Conservation (phyloP, 2,797 vertebrate genomes). For the Coccyzus lansbergi region DNA sequence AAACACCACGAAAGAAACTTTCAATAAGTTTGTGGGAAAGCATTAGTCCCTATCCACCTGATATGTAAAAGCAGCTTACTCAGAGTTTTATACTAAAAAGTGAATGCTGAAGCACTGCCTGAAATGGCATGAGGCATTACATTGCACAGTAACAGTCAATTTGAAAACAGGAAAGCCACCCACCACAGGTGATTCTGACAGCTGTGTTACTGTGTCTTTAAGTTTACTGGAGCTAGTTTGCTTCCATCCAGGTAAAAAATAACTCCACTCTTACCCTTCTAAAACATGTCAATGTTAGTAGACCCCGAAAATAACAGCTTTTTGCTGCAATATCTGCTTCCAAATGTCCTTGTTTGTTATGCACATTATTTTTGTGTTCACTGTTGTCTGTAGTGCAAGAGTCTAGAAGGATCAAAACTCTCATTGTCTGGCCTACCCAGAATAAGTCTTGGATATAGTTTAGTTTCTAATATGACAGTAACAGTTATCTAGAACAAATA, state of each 20-base stretch:
- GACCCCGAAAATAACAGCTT: neutral
- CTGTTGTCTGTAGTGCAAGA: neutral
- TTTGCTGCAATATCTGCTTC: neutral
- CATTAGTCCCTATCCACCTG: neutral
- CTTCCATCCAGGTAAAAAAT: conserved; percentile 32
- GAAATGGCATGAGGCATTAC: neutral
- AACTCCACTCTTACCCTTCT: neutral
- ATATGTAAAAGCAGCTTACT: neutral
- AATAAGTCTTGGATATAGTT: neutral
- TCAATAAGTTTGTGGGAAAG: neutral
- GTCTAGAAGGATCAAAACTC: neutral
- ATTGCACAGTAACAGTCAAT: conserved; percentile 30
- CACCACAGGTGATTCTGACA: neutral
- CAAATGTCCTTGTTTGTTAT: neutral
- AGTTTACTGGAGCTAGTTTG: conserved; percentile 15
- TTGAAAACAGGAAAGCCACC: conserved; percentile 52
- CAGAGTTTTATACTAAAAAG: neutral
- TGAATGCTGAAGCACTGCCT: neutral
- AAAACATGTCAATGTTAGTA: conserved; percentile 1
- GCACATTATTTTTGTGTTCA: neutral
- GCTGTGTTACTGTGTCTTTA: neutral
- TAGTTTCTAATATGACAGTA: neutral
- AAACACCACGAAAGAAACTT: neutral
- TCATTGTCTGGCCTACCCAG: neutral
- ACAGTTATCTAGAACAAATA: neutral